Evolutionary conservation across 2,113 vertebrate genomes (phyloP), one percentile per base, ranked within the genome.

Genomic region (Hippocampus guttulatus): DNA sequence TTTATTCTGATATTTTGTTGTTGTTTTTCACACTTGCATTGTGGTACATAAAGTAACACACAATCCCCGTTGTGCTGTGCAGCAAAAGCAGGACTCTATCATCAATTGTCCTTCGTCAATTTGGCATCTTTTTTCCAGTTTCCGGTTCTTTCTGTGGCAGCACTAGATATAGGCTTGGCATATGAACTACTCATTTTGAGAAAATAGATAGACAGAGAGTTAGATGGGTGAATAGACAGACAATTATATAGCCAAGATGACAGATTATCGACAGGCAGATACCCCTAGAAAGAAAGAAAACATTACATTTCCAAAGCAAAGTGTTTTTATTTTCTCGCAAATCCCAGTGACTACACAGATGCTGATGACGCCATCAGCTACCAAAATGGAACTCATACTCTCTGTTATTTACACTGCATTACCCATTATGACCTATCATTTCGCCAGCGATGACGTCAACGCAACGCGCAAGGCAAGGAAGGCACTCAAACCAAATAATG

Each of bases 251-350:
- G 20, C 3, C 20, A 52, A 9, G 15, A 6, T 51, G 47, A 51
- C 47, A 7, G 47, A 18, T 18, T 15, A 49, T 15, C 5, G 4
- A 49, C 47, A 49, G 12, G 33, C 33, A 49, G 11, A 47, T 16
- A 49, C 15, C 15, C 5, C 33, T 38, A 5, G 33, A 51, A 30
- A 81, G 87, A 84, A 72, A 89, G 61, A 58, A 71, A 73, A 67
- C 73, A 57, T 67, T 72, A 77, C 43, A 73, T 86, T 75, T 82
- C 73, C 72, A 81, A 79, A 69, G 71, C 85, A 73, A 81, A 86
- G 57, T 84, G 70, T 79, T 82, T 84, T 68, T 63, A 70, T 69
- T 66, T 60, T 77, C 58, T 85, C 79, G 81, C 81, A 82, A 87
- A 87, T 74, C 87, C 74, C 64, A 65, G 64, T 65, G 64, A 65